phyloP scores from a whole-genome alignment of 1,140 invertebrate genomes.

The Cardiocondyla obscurior region DNA sequence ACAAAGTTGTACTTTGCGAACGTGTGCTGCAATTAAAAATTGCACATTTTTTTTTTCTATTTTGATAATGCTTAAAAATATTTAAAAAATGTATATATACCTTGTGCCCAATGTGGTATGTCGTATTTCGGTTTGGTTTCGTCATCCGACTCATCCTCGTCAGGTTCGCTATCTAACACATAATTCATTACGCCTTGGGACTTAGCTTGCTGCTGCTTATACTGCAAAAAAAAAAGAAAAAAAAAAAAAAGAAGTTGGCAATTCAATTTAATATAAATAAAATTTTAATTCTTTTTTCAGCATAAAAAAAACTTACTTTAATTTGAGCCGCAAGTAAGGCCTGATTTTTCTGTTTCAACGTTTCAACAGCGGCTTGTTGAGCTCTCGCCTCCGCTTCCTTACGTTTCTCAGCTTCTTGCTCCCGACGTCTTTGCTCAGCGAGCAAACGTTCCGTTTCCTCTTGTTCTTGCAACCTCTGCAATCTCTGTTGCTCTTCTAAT shows the following conservation, averaged over 20 bases:
- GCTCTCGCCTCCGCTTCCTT: constrained; percentile 75
- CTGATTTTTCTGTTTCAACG: constrained; percentile 76
- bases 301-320: constrained; percentile 52
- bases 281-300: neutral
- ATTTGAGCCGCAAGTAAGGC: constrained; percentile 72
- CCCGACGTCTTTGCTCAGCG: constrained; percentile 84
- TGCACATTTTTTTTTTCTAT: constrained; percentile 16
- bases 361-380: constrained; percentile 77
- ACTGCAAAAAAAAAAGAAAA: constrained; percentile 57
- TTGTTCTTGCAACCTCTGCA: constrained; percentile 82
- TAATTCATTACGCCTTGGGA: constrained; percentile 71
- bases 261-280: constrained; percentile 40
- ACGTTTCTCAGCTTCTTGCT: constrained; percentile 81
- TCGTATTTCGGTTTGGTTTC: constrained; percentile 83
- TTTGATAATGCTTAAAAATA: constrained; percentile 43
- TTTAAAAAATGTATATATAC: constrained; percentile 76
- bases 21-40: constrained; percentile 73
- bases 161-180: constrained; percentile 79
- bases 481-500: constrained; percentile 80
- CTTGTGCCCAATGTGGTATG: constrained; percentile 84
- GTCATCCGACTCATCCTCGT: constrained; percentile 85
- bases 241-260: constrained; percentile 34
- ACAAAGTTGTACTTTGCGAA: constrained; percentile 73
- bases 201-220: constrained; percentile 59
- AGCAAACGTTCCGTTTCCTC: constrained; percentile 84